phyloP scores from a whole-genome alignment of 2,888 invertebrate species.

The Lycia hirtaria region DNA sequence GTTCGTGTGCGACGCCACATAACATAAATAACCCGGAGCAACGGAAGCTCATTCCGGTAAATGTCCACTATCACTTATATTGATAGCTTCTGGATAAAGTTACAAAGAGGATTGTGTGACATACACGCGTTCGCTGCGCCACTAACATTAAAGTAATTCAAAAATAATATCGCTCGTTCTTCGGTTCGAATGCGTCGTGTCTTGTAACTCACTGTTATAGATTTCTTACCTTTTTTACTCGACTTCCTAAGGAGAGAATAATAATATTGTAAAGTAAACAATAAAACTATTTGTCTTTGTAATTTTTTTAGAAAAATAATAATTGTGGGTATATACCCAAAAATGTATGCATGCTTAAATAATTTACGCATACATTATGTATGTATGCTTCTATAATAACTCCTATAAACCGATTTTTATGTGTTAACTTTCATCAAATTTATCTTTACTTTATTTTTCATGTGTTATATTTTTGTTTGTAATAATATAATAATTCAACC shows the following conservation, averaged over 20 bases:
- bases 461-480: no score
- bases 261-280: not conserved
- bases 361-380: no score
- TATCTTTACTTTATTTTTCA: no score
- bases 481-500: no score
- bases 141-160: constrained; percentile 30
- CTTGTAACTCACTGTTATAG: constrained; percentile 11
- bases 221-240: constrained; percentile 9
- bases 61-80: constrained; percentile 40
- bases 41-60: constrained; percentile 45
- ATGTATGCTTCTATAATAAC: no score
- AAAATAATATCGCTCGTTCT: constrained; percentile 20
- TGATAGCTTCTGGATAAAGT: constrained; percentile 39
- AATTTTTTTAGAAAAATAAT: no score
- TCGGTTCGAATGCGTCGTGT: not conserved
- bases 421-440: no score
- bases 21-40: constrained; percentile 39
- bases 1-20: constrained; percentile 31
- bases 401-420: no score
- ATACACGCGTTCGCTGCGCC: constrained; percentile 28
- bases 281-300: not conserved
- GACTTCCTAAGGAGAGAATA: not conserved
- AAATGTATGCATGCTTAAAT: no score
- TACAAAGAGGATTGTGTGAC: constrained; percentile 40
- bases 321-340: no score